Percentiles rank a stretch among this genome's conserved stretches.
Conservation (phyloP, 2,888 invertebrate genomes). For the Trimorus sp. region DNA sequence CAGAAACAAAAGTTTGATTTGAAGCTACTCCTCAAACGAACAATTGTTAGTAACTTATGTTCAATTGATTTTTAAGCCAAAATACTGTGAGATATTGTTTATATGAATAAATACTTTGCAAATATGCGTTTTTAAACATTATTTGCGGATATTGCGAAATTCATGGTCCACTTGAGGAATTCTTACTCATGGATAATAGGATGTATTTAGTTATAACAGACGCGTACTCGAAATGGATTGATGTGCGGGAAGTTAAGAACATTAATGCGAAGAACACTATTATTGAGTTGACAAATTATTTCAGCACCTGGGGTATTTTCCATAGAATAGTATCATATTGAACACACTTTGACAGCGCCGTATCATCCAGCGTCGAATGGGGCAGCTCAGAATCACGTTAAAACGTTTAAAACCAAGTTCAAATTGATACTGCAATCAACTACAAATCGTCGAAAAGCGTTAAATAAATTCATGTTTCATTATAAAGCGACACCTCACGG, state of each 20-base stretch:
- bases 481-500: constrained; percentile 62
- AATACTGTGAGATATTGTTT: too few species aligned
- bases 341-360: constrained; percentile 1
- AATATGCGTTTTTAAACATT: too few species aligned
- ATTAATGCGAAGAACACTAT: constrained; percentile 58
- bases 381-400: background rate
- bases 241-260: constrained; percentile 62
- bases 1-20: too few species aligned
- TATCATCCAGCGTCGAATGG: constrained; percentile 7
- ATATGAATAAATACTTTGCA: too few species aligned
- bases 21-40: too few species aligned
- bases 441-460: constrained; percentile 29
- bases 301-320: constrained; percentile 64
- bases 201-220: constrained; percentile 69
- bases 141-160: too few species aligned
- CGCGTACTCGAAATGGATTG: constrained; percentile 67
- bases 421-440: constrained; percentile 40
- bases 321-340: constrained; percentile 51
- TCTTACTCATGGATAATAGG: constrained; percentile 53
- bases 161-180: too few species aligned
- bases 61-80: too few species aligned
- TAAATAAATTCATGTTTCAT: constrained; percentile 62
- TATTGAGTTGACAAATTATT: constrained; percentile 54
- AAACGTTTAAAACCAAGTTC: constrained; percentile 55
- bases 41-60: too few species aligned